These are phyloP conservation scores for Dipodomys ordii DNA, from an alignment of 2,113 vertebrate species.

Conservation along the genomic window DNA sequence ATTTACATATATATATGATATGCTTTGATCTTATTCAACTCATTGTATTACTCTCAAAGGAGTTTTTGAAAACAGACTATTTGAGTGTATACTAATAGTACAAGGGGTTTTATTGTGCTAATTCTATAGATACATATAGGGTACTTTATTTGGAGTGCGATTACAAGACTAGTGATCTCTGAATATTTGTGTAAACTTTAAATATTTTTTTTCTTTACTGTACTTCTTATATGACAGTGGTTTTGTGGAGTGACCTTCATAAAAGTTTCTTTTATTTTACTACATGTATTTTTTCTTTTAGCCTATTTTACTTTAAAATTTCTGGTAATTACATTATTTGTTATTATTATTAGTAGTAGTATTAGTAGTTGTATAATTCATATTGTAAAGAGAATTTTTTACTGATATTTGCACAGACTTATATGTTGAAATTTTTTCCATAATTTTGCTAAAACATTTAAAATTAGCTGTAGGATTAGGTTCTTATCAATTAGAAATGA, in stretches of 20 bases:
- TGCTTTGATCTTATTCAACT: no score
- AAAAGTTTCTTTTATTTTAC: background rate
- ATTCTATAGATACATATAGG: no score
- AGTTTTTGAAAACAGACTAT: no score
- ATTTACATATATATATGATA: no score
- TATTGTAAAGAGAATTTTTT: background rate
- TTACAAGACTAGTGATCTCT: background rate
- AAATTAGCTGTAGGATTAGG: background rate
- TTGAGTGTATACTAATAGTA: no score
- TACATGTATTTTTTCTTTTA: background rate
- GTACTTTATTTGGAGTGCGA: no score
- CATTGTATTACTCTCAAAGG: no score
- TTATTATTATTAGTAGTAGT: no score
- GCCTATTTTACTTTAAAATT: background rate
- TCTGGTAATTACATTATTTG: background rate
- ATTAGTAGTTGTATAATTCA: background rate
- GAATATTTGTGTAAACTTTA: background rate
- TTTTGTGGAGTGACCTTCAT: background rate
- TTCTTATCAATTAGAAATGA: background rate
- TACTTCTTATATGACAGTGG: background rate
- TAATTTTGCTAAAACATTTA: conserved; percentile 8
- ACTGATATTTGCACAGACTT: background rate
- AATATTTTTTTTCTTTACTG: background rate
- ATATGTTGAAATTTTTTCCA: background rate
- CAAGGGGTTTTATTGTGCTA: no score